Base-by-base conservation (phyloP, 2,888 invertebrate species). In the Deilephila elpenor region DNA sequence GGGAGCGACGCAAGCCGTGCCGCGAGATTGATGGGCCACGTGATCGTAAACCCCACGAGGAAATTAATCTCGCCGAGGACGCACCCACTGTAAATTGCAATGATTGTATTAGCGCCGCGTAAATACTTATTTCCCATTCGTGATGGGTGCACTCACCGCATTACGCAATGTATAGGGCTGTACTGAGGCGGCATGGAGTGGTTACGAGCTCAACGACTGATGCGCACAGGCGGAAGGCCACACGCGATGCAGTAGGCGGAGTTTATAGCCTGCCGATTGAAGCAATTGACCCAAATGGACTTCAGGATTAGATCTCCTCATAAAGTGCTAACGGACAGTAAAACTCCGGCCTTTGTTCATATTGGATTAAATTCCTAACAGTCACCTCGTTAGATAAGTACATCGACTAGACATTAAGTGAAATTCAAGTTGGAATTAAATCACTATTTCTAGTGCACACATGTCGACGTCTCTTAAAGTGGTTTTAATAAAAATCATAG, bases 231-330 rank as follows among this genome's bases (percentile, higher is more conserved):
- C 14, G 20, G 17, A 37, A 20, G 25, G 17, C 71, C 72, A 59
- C 56, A 44, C 74, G 44, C 77, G 78, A 79, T 78, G 56, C 56
- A 6, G 84, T 84, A 83, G 85, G 85, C 84, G 83, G 83, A 78
- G 75, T 76, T 78, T 78, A 80, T 83, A 83, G 87, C 82, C 83
- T 82, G 82, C 78, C 81, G 84, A 87, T 86, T 86, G 84, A 84
- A 84, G 86, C 87, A 89, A 87, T 87, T 89, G 90, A 89, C 88
- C 89, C 80, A 86, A 89, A 90, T 89, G 86, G 82, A 84, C 79
- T 78, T 78, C 77, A 78, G 83, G 82, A 83, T 84, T 84, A 83
- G 79, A 85, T 78, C 78, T 75, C 76, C 80, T 83, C 82, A 84
- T 87, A 84, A 83, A 86, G 78, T 78, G 77, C 79, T 81, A 83